Evolutionary conservation across 2,113 vertebrate genomes (phyloP), one percentile per base, ranked within the genome.

Genomic region (Regulus satrapa): DNA sequence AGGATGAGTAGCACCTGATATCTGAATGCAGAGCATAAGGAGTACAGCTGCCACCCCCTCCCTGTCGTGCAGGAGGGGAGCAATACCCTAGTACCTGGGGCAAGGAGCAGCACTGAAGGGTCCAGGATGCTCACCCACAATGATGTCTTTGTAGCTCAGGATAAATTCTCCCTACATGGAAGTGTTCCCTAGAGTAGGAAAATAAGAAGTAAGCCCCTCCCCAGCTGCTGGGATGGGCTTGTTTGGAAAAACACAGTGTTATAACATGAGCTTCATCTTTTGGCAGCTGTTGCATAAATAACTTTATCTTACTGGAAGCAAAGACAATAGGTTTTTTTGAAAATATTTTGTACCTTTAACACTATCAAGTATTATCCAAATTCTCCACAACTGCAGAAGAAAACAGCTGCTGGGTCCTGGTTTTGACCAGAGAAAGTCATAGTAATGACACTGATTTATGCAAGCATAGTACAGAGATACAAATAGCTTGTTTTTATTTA

Each of bases 401-500:
- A 83, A 94, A 34, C n/a, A 78, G 36, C 20, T 62, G 18, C 26
- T 69, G 45, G 18, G 62, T 76, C 38, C 62, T 82, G 20, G 11
- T 85, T 93, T 73, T 46, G 51, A 84, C 15, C 67, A 76, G 38
- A 79, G 31, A 72, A 88, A 93, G 34, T 61, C 73, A 54, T 5
- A 72, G n/a, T n/a, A 16, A 15, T 19, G 58, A 81, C 45, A 89
- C 18, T 52, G 67, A 91, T 62, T 82, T 41, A 25, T 55, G 79
- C 20, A 80, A 73, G 29, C 16, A 40, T n/a, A n/a, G n/a, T n/a
- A n/a, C 32, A 75, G 66, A 71, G 51, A 81, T 61, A 89, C 28
- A 93, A 95, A 96, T 94, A 89, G 59, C 26, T 94, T 85, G 63
- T 0, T 40, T 95, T 89, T 73, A 89, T 85, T 89, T 97, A 83